These are phyloP conservation scores for Nibea coibor DNA, from an alignment of 2,113 vertebrate genomes.

Conservation along the genomic window DNA sequence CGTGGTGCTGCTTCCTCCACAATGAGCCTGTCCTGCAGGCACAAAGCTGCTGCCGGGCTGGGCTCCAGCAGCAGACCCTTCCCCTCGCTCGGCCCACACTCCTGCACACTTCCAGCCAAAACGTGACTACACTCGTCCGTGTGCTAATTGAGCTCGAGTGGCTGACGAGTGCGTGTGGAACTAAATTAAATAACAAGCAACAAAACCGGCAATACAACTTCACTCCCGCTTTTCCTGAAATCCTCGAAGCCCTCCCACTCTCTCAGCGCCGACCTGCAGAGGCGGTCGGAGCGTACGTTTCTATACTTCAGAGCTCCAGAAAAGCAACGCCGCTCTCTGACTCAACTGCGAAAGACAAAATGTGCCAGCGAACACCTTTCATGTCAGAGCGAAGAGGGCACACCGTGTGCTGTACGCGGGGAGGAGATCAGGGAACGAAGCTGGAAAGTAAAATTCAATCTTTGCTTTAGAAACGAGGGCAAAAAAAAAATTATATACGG, in stretches of 20 bases:
- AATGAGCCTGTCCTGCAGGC: constrained; percentile 57
- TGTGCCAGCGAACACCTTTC: constrained; percentile 12
- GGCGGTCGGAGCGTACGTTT: constrained; percentile 21
- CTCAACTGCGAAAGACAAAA: constrained; percentile 49
- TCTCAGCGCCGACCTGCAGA: constrained; percentile 54
- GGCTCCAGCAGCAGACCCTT: constrained; percentile 34
- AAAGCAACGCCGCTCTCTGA: constrained; percentile 34
- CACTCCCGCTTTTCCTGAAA: constrained; percentile 15
- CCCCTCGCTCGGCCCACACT: constrained; percentile 5
- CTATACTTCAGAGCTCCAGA: constrained; percentile 26
- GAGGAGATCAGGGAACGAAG: neutral
- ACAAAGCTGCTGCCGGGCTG: constrained; percentile 43
- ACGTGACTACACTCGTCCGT: constrained; percentile 49
- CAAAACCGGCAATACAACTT: neutral
- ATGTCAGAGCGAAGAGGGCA: neutral
- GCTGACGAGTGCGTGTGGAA: neutral
- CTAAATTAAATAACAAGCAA: constrained; percentile 8
- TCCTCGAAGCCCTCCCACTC: constrained; percentile 32
- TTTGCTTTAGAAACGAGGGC: neutral
- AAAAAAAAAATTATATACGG: neutral
- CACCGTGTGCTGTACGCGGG: neutral
- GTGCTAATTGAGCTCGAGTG: constrained; percentile 34
- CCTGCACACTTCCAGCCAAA: constrained; percentile 29
- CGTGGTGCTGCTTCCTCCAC: constrained; percentile 1
- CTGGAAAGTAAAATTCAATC: neutral